Conservation (phyloP, 2,888 invertebrate species). For the Entomobrya proxima region DNA sequence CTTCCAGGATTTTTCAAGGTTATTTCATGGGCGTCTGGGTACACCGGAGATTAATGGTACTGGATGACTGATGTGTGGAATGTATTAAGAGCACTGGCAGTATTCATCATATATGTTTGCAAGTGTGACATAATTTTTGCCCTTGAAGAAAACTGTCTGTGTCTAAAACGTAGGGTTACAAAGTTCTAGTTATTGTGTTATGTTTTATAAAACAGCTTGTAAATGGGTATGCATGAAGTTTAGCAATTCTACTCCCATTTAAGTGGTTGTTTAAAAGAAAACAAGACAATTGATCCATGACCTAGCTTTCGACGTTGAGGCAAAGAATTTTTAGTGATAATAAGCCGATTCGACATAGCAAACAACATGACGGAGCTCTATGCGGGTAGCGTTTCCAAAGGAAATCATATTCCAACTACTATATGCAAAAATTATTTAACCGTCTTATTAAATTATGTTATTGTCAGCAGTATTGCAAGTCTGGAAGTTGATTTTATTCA, state of each 20-base stretch:
- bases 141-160: conserved; percentile 68
- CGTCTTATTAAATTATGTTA: too few species aligned
- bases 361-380: too few species aligned
- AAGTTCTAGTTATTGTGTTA: conserved; percentile 2
- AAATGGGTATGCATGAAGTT: conserved; percentile 45
- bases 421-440: too few species aligned
- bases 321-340: conserved; percentile 51
- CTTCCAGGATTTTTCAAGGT: conserved; percentile 52
- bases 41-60: conserved; percentile 46
- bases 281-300: conserved; percentile 51
- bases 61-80: conserved; percentile 66
- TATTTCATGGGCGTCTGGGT: conserved; percentile 51
- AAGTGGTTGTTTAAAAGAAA: conserved; percentile 52
- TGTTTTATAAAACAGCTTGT: conserved; percentile 24
- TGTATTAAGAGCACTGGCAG: conserved; percentile 62
- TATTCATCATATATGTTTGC: conserved; percentile 71
- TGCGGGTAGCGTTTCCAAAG: too few species aligned
- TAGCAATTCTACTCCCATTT: conserved; percentile 62
- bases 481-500: too few species aligned
- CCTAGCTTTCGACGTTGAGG: conserved; percentile 52
- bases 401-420: too few species aligned
- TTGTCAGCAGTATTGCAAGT: too few species aligned
- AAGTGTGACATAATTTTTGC: conserved; percentile 68
- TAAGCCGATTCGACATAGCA: too few species aligned
- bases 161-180: conserved; percentile 67